Percentiles rank a stretch among this genome's conserved stretches.
Evolutionary conservation across 2,888 invertebrate genomes (phyloP).

Genomic region (Perizoma flavofasciatum): DNA sequence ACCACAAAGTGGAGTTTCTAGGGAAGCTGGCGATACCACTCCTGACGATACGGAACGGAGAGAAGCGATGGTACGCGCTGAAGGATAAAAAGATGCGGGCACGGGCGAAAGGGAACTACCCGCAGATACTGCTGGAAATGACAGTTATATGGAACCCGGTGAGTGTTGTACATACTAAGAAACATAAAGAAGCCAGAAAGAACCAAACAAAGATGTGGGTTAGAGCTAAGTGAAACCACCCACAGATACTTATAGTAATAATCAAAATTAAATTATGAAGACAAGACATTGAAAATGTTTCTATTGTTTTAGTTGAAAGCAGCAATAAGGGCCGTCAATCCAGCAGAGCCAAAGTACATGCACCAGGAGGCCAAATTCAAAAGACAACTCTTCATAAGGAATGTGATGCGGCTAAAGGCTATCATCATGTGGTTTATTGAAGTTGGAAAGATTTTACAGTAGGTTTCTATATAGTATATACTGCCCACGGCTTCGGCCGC

Average conservation of each 20-base stretch:
- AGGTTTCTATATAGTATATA: conserved; percentile 63
- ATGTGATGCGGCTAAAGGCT: conserved; percentile 95
- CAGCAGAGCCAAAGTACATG: conserved; percentile 97
- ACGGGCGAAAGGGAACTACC: conserved; percentile 95
- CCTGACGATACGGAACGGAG: conserved; percentile 93
- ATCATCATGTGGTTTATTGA: conserved; percentile 95
- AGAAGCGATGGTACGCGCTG: conserved; percentile 97
- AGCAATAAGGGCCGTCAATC: conserved; percentile 96
- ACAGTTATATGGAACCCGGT: conserved; percentile 96
- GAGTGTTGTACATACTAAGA: conserved; percentile 53
- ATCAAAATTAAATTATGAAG: too few species aligned
- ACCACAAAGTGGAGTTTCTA: conserved; percentile 98
- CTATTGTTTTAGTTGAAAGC: conserved; percentile 87
- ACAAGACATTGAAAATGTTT: not conserved
- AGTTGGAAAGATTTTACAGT: conserved; percentile 95
- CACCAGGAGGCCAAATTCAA: conserved; percentile 98
- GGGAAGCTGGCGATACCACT: conserved; percentile 96
- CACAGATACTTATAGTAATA: too few species aligned
- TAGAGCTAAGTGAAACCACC: too few species aligned
- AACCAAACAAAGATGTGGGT: too few species aligned
- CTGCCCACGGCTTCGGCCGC: too few species aligned
- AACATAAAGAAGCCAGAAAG: not conserved
- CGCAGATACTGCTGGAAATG: conserved; percentile 96
- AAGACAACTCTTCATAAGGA: conserved; percentile 95
- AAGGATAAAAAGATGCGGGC: conserved; percentile 97